Percentiles rank a stretch among this genome's conserved stretches.
Conservation (phyloP, 1,140 invertebrate genomes). For the Ericerus pela region DNA sequence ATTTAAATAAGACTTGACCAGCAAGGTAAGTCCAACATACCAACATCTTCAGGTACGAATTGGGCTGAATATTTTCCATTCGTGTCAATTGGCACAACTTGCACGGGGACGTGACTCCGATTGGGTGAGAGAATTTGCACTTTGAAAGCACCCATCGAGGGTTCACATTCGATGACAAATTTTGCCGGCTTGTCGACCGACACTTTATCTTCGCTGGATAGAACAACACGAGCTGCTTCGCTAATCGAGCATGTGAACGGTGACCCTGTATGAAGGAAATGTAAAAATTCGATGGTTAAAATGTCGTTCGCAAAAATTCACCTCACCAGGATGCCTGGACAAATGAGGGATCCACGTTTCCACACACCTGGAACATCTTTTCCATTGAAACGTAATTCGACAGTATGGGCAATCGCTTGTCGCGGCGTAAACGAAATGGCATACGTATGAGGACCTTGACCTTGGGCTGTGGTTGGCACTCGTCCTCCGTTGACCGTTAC, state of each 20-base stretch:
- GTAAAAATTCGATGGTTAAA: neutral
- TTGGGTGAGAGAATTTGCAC: slow-evolving; percentile 59
- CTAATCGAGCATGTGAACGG: slow-evolving; percentile 56
- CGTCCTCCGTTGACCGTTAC: slow-evolving; percentile 92
- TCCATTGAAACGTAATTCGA: slow-evolving; percentile 88
- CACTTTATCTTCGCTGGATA: slow-evolving; percentile 76
- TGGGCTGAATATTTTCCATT: slow-evolving; percentile 45
- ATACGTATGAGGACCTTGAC: slow-evolving; percentile 86
- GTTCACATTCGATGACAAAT: slow-evolving; percentile 65
- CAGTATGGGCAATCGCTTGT: slow-evolving; percentile 74
- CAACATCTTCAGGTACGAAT: slow-evolving; percentile 78
- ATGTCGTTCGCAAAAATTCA: neutral
- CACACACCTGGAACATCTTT: slow-evolving; percentile 75
- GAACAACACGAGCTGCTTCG: slow-evolving; percentile 56
- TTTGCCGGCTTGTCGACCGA: slow-evolving; percentile 66
- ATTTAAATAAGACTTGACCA: too few relatives aligned
- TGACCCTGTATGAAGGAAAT: slow-evolving; percentile 32
- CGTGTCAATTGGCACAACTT: slow-evolving; percentile 33
- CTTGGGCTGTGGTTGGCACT: slow-evolving; percentile 86
- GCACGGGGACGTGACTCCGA: slow-evolving; percentile 48
- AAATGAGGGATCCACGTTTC: neutral
- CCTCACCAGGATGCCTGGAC: neutral
- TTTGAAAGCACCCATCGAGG: slow-evolving; percentile 48
- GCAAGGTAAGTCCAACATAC: too few relatives aligned
- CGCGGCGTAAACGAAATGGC: slow-evolving; percentile 93